Conservation (phyloP, 2,888 invertebrate genomes). For the Pedicia rivosa region DNA sequence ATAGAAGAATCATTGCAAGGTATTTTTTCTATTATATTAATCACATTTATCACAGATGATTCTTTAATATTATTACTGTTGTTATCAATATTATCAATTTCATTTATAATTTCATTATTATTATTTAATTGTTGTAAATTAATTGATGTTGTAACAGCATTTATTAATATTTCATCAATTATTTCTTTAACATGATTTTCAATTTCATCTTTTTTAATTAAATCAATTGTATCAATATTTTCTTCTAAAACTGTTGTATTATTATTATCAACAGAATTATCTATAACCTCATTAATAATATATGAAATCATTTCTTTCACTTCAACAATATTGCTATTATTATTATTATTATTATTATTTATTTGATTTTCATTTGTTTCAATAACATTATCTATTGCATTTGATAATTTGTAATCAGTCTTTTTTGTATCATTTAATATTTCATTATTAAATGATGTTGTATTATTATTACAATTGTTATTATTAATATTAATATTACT, state of each 20-base stretch:
- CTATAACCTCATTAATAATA: conserved; percentile 26
- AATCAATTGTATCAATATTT: conserved; percentile 14
- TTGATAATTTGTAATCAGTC: conserved; percentile 24
- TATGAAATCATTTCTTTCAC: conserved; percentile 20
- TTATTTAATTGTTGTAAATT: conserved; percentile 7
- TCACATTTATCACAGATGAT: conserved; percentile 5
- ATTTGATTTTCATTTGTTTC: conserved; percentile 16
- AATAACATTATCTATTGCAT: conserved; percentile 16
- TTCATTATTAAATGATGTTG: no score
- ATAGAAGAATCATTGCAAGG: no score
- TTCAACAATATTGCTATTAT: conserved; percentile 13
- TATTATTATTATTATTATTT: conserved; percentile 10
- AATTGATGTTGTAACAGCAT: conserved; percentile 31
- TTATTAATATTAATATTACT: conserved; percentile 11
- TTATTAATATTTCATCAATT: conserved; percentile 34
- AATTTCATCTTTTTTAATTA: conserved; percentile 7
- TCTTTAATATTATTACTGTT: conserved; percentile 7
- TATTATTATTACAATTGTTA: conserved; percentile 12
- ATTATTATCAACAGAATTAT: conserved; percentile 14
- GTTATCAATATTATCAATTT: conserved; percentile 9
- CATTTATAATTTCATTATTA: conserved; percentile 12
- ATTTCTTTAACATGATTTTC: conserved; percentile 31
- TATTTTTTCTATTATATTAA: conserved; percentile 6
- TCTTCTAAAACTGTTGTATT: conserved; percentile 2
- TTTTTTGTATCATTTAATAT: conserved; percentile 28